Conservation (phyloP, 2,113 vertebrate species). For the Cacatua alba region DNA sequence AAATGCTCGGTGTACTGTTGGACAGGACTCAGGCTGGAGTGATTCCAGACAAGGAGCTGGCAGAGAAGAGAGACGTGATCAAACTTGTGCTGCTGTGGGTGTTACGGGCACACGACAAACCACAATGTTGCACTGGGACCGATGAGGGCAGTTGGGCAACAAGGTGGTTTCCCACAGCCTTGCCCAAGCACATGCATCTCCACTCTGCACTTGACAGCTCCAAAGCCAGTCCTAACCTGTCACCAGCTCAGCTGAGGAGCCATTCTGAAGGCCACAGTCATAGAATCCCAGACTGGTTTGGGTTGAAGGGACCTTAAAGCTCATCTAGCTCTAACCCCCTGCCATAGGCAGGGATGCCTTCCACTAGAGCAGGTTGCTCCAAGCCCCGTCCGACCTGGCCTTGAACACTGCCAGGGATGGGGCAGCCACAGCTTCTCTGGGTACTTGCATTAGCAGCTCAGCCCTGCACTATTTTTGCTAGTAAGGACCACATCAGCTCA, state of each 20-base stretch:
- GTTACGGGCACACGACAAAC: background rate
- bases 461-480: background rate
- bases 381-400: background rate
- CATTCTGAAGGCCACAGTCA: background rate
- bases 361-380: background rate
- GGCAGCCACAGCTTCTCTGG: background rate
- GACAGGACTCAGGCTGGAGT: constrained; percentile 92
- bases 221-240: background rate
- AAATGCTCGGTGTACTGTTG: constrained; percentile 98
- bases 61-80: background rate
- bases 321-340: background rate
- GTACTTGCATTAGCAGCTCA: background rate
- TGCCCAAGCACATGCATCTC: background rate
- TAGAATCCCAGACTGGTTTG: background rate
- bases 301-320: background rate
- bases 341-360: background rate
- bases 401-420: background rate
- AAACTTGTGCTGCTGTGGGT: background rate
- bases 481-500: background rate
- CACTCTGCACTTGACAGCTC: background rate
- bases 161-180: background rate
- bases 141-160: background rate
- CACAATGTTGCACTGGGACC: background rate
- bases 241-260: background rate
- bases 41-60: constrained; percentile 97